These are phyloP conservation scores for Acanthosepion pharaonis DNA, from an alignment of 2,888 invertebrate genomes.

Conservation along the genomic window DNA sequence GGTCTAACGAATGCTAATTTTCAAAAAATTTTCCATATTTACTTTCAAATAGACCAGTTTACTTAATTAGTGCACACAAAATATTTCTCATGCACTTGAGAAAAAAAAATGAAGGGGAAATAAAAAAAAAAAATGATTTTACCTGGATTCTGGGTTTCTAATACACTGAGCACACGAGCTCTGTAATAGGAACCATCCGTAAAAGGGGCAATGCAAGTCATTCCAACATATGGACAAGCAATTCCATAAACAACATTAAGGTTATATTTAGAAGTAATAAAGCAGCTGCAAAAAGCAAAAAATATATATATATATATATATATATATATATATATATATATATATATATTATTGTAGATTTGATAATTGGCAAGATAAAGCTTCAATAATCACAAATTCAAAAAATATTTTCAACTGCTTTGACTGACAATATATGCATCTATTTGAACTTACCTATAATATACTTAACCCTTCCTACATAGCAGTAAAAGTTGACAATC, in stretches of 20 bases:
- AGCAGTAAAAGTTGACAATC: no score
- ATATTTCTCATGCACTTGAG: no score
- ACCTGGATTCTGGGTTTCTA: neutral
- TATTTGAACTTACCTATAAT: no score
- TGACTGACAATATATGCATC: no score
- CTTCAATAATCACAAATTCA: no score
- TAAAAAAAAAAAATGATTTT: neutral
- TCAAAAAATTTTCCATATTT: no score
- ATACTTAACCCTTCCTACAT: no score
- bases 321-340: neutral
- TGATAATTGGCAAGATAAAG: neutral
- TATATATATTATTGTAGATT: neutral
- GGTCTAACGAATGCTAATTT: no score
- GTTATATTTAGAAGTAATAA: neutral
- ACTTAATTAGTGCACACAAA: no score
- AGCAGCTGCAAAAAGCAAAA: neutral
- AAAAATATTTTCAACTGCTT: no score
- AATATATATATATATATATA: neutral
- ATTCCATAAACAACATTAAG: neutral
- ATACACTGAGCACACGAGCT: neutral
- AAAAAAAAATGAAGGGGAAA: neutral
- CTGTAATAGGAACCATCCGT: conserved; percentile 35
- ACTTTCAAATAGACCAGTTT: no score
- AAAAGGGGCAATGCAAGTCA: conserved; percentile 44
- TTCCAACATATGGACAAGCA: neutral